Conservation (phyloP, 92 coral and sea anemone genomes). For the Montipora capitata region DNA sequence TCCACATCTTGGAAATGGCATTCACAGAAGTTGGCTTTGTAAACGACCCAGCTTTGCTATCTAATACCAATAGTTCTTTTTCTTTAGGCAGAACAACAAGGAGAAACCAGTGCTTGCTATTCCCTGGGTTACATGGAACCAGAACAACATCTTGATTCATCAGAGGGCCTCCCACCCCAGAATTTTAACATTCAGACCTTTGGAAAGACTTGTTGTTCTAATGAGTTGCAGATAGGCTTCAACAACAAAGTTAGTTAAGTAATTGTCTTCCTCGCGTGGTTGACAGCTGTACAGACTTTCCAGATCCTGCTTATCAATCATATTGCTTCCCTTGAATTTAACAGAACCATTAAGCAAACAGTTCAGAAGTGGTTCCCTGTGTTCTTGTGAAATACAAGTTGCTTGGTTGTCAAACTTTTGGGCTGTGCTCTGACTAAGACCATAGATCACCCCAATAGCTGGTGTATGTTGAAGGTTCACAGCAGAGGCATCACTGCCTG, state of each 20-base stretch:
- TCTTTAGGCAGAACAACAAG: conserved; percentile 58
- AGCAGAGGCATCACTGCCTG: conserved; percentile 10
- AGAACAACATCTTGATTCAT: conserved; percentile 55
- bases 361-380: conserved; percentile 69
- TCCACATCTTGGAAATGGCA: conserved; percentile 44
- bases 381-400: conserved; percentile 49
- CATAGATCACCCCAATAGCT: conserved; percentile 39
- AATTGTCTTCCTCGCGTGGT: conserved; percentile 51
- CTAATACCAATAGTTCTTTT: conserved; percentile 47
- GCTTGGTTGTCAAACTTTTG: conserved; percentile 39
- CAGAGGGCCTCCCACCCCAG: conserved; percentile 45
- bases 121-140: conserved; percentile 61
- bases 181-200: conserved; percentile 28
- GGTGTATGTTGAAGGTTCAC: background rate
- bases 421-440: conserved; percentile 45
- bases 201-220: background rate
- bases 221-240: conserved; percentile 61
- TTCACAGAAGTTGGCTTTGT: conserved; percentile 30
- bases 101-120: conserved; percentile 67
- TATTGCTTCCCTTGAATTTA: conserved; percentile 49
- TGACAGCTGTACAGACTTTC: conserved; percentile 31
- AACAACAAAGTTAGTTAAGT: conserved; percentile 68
- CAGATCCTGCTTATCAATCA: conserved; percentile 58
- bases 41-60: conserved; percentile 45
- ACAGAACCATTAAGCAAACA: conserved; percentile 68